These are phyloP conservation scores for Stichopus chloronotus DNA, from an alignment of 35 echinoderm and acorn worm species.

Conservation along the genomic window DNA sequence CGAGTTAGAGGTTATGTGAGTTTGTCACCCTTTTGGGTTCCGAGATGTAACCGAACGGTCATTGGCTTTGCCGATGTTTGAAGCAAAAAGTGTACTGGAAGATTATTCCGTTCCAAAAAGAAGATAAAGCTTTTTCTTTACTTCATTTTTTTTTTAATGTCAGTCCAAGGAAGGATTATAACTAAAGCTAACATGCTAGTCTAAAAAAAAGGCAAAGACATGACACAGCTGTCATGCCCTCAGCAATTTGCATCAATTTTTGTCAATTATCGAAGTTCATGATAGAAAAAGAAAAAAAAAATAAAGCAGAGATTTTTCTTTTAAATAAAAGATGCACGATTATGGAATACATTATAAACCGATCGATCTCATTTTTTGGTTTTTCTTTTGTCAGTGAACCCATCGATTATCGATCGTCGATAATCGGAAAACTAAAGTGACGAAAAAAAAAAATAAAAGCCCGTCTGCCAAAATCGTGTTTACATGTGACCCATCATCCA, in stretches of 20 bases:
- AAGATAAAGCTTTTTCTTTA: background rate
- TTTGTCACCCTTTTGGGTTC: slow-evolving; percentile 6
- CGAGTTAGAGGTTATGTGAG: background rate
- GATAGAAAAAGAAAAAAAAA: background rate
- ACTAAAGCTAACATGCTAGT: background rate
- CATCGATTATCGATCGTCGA: no score
- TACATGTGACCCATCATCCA: no score
- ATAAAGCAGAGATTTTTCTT: background rate
- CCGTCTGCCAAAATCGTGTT: no score
- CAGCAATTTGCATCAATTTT: slow-evolving; percentile 17
- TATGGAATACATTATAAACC: background rate
- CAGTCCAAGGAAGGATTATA: background rate
- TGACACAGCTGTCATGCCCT: background rate
- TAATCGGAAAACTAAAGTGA: no score
- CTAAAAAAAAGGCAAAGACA: background rate
- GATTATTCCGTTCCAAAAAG: background rate
- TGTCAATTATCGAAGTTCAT: background rate
- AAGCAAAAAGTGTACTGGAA: background rate
- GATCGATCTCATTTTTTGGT: background rate
- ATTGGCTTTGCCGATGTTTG: background rate
- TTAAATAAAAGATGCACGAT: background rate
- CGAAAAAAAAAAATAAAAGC: no score
- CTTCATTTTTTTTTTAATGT: background rate
- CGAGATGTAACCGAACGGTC: slow-evolving; percentile 19
- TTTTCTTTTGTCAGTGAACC: no score